phyloP scores from a whole-genome alignment of 2,113 vertebrate genomes.

The Tachuris rubrigastra region DNA sequence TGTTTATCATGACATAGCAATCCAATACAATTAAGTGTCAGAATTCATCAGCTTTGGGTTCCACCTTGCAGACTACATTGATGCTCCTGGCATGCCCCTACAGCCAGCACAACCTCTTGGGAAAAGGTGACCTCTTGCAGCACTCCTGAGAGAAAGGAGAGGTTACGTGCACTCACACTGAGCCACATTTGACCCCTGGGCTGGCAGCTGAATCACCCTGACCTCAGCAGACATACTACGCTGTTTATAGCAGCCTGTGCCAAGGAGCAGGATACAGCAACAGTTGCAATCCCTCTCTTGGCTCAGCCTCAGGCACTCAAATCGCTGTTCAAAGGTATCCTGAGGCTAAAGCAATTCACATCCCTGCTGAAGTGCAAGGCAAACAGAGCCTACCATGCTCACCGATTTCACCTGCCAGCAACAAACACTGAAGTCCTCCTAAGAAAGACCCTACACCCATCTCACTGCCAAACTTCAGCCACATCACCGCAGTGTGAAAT shows the following conservation, averaged over 20 bases:
- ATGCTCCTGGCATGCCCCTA: neutral
- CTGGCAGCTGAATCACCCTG: neutral
- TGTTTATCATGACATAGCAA: neutral
- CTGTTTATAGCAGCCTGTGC: neutral
- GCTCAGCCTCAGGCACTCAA: neutral
- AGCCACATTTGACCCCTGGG: fast-evolving
- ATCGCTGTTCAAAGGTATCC: neutral
- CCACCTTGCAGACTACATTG: neutral
- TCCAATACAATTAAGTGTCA: neutral
- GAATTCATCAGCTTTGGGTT: neutral
- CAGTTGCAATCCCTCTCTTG: neutral
- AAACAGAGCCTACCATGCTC: neutral
- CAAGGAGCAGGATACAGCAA: neutral
- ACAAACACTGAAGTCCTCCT: neutral
- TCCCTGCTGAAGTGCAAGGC: neutral
- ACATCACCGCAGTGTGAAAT: neutral
- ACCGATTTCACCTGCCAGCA: neutral
- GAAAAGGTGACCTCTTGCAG: neutral
- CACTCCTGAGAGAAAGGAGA: neutral
- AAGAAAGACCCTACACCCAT: neutral
- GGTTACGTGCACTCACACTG: neutral
- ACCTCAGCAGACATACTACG: fast-evolving
- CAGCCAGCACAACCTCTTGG: neutral
- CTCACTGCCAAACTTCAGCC: neutral
- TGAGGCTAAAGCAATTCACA: neutral